Conservation (phyloP, 1,140 invertebrate species). For the Brachionus plicatilis region DNA sequence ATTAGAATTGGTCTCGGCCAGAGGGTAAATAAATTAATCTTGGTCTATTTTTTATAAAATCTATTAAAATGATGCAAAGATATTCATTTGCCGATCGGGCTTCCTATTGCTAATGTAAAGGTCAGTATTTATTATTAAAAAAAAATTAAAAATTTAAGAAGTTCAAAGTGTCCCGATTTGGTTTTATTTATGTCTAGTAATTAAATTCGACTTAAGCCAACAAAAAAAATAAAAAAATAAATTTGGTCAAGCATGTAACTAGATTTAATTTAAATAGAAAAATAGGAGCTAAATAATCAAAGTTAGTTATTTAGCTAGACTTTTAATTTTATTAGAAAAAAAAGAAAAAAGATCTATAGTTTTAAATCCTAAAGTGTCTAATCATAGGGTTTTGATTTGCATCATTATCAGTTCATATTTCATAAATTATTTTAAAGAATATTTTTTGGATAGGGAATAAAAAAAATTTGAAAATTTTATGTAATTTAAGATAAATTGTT, state of each 20-base stretch:
- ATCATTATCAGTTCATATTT: no score
- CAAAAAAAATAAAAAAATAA: neutral
- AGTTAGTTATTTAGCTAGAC: neutral
- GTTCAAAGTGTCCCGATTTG: neutral
- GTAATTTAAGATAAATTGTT: neutral
- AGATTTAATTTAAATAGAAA: neutral
- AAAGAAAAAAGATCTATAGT: no score
- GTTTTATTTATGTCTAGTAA: neutral
- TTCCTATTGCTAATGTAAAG: neutral
- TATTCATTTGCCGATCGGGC: neutral
- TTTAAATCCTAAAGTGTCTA: no score
- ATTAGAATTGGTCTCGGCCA: neutral
- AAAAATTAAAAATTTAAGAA: neutral
- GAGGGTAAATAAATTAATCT: neutral
- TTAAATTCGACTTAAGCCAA: neutral
- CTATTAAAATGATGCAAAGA: neutral
- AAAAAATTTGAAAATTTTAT: no score
- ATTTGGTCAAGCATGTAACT: neutral
- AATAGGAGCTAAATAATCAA: neutral
- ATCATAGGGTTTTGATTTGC: no score
- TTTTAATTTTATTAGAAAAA: neutral
- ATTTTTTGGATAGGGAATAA: neutral
- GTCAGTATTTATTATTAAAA: neutral
- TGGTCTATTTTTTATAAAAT: neutral
- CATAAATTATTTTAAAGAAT: neutral